Conservation (phyloP, 2,797 vertebrate genomes). For the Schizopygopsis malacanthus region DNA sequence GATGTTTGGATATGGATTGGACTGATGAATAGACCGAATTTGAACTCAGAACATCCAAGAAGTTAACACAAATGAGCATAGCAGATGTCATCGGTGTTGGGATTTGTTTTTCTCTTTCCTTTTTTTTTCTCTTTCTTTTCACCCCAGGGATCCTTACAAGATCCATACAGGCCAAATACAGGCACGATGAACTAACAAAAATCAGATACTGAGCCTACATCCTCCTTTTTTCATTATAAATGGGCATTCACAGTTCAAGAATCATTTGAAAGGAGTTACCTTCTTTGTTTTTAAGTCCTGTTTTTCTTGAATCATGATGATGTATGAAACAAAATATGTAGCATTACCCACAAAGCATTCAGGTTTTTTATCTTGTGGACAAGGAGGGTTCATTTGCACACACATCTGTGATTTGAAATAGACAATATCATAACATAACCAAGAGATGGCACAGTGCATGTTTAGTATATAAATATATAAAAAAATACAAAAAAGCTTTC, state of each 20-base stretch:
- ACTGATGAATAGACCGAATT: constrained; percentile 62
- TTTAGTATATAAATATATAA: constrained; percentile 50
- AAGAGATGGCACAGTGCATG: constrained; percentile 59
- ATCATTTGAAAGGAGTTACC: constrained; percentile 72
- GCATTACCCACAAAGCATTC: constrained; percentile 91
- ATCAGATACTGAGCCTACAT: constrained; percentile 40
- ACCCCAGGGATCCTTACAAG: constrained; percentile 63
- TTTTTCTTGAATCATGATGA: constrained; percentile 76
- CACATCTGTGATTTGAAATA: constrained; percentile 75
- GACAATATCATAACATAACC: constrained; percentile 66
- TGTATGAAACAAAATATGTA: constrained; percentile 84
- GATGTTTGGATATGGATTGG: constrained; percentile 68
- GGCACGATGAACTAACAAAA: constrained; percentile 57
- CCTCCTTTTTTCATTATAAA: constrained; percentile 43
- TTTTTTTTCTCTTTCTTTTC: constrained; percentile 63
- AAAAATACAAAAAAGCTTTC: constrained; percentile 33
- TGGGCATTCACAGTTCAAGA: constrained; percentile 80
- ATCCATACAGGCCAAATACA: constrained; percentile 73
- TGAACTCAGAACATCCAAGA: constrained; percentile 55
- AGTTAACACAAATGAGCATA: constrained; percentile 69
- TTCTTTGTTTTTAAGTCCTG: constrained; percentile 72
- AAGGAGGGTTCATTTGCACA: constrained; percentile 82
- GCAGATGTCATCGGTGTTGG: constrained; percentile 72
- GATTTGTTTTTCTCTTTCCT: constrained; percentile 58
- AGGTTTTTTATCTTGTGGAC: constrained; percentile 81